These are phyloP conservation scores for Rachycentron canadum DNA, from an alignment of 2,797 vertebrate species.

Conservation along the genomic window DNA sequence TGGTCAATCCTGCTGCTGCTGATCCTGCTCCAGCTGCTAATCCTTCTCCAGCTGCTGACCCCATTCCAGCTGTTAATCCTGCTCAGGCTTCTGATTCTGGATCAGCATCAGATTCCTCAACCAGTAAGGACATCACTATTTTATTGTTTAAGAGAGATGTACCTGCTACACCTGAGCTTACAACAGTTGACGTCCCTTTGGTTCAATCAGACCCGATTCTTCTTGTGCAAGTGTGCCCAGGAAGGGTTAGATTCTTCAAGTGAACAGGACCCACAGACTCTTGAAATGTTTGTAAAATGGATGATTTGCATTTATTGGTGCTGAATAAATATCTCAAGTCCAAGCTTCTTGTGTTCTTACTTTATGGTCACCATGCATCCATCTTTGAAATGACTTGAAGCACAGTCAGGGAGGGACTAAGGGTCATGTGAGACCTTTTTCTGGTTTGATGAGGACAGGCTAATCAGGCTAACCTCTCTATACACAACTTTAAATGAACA, in stretches of 20 bases:
- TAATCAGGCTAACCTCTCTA: background rate
- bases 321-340: constrained; percentile 53
- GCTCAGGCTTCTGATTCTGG: background rate
- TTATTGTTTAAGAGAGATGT: constrained; percentile 65
- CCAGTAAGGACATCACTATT: background rate
- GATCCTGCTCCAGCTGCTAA: background rate
- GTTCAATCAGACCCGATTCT: background rate
- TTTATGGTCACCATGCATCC: background rate
- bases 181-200: background rate
- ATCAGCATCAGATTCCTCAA: constrained; percentile 20
- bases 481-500: background rate
- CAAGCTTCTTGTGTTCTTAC: background rate
- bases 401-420: background rate
- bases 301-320: constrained; percentile 27
- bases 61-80: background rate
- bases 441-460: constrained; percentile 3
- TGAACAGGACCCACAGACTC: constrained; percentile 31
- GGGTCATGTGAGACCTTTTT: background rate
- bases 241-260: constrained; percentile 76
- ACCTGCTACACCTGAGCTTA: background rate
- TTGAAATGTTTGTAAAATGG: constrained; percentile 15
- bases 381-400: background rate
- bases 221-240: constrained; percentile 76
- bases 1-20: background rate
- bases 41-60: background rate